These are phyloP conservation scores for Pangasianodon hypophthalmus DNA, from an alignment of 2,113 vertebrate genomes.

Conservation along the genomic window DNA sequence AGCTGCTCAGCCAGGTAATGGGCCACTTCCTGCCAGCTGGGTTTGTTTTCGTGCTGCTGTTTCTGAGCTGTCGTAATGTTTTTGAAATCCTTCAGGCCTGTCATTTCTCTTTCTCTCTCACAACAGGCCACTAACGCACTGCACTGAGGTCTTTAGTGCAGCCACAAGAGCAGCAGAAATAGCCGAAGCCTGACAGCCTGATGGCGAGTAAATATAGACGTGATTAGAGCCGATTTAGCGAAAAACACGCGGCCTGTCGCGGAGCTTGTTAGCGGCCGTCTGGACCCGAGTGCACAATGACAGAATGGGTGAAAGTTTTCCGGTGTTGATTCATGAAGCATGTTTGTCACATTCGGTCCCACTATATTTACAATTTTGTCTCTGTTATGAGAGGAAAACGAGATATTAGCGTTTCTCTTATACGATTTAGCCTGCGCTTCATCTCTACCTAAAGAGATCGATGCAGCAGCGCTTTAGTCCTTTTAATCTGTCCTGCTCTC, in stretches of 20 bases:
- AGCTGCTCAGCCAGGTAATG: conserved; percentile 53
- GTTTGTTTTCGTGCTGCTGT: conserved; percentile 49
- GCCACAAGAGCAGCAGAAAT: background rate
- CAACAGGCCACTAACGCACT: background rate
- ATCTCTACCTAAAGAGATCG: background rate
- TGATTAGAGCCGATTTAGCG: conserved; percentile 5
- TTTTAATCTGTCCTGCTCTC: background rate
- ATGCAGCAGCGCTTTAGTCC: background rate
- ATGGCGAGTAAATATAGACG: conserved; percentile 30
- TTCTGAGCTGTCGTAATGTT: conserved; percentile 51
- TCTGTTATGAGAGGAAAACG: background rate
- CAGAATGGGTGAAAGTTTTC: background rate
- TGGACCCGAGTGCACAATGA: background rate
- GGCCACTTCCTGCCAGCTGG: conserved; percentile 61
- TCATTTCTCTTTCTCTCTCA: conserved; percentile 21
- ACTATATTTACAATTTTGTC: background rate
- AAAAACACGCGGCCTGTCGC: conserved; percentile 10
- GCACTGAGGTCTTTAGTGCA: background rate
- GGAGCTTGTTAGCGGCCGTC: conserved; percentile 17
- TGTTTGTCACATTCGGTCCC: background rate
- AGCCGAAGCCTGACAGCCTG: conserved; percentile 14
- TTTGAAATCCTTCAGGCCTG: conserved; percentile 7
- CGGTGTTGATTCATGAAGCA: conserved; percentile 1
- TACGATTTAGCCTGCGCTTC: no score
- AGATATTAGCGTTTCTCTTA: background rate